phyloP scores from a whole-genome alignment of 64 coral and sea anemone genomes.

The Montipora cactus region DNA sequence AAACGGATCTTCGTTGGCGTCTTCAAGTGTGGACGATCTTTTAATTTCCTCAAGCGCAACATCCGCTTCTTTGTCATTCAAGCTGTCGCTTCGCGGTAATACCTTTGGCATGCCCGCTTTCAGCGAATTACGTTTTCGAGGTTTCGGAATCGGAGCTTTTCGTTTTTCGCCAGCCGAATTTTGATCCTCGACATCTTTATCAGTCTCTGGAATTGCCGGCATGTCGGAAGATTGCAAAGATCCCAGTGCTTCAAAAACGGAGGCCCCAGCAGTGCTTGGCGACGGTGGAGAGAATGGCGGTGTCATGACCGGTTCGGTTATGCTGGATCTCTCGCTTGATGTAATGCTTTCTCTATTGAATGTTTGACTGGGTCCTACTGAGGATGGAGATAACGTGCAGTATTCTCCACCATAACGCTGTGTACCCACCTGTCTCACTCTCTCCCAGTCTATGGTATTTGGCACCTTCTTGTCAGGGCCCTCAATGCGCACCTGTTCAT shows the following conservation, averaged over 20 bases:
- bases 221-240: background rate
- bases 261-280: slow-evolving; percentile 57
- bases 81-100: slow-evolving; percentile 64
- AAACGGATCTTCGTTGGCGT: slow-evolving; percentile 72
- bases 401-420: slow-evolving; percentile 66
- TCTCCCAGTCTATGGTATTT: slow-evolving; percentile 31
- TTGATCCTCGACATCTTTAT: slow-evolving; percentile 20
- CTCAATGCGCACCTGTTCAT: slow-evolving; percentile 84
- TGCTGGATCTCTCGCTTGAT: slow-evolving; percentile 51
- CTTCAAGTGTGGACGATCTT: background rate
- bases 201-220: slow-evolving; percentile 46
- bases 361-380: slow-evolving; percentile 70
- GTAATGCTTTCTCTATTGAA: slow-evolving; percentile 34
- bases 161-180: background rate
- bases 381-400: slow-evolving; percentile 67
- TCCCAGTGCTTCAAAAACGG: slow-evolving; percentile 55
- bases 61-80: slow-evolving; percentile 70
- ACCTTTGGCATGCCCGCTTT: background rate
- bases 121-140: background rate
- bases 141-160: slow-evolving; percentile 17
- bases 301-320: slow-evolving; percentile 33
- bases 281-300: slow-evolving; percentile 85
- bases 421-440: background rate
- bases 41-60: background rate
- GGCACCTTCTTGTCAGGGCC: slow-evolving; percentile 25